These are phyloP conservation scores for Campoplex nolae DNA, from an alignment of 2,888 invertebrate genomes.

Conservation along the genomic window DNA sequence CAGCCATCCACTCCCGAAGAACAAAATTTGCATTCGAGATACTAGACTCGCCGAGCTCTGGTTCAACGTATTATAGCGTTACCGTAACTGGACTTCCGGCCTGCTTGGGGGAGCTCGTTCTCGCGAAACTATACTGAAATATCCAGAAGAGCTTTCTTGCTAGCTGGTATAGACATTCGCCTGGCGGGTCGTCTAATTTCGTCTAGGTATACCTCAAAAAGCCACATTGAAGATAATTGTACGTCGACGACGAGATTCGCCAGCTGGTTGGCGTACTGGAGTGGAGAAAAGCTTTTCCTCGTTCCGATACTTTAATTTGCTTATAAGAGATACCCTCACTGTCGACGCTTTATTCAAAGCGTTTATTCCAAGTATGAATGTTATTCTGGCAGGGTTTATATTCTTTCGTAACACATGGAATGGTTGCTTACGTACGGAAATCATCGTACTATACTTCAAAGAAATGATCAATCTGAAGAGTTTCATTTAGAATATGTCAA, in stretches of 20 bases:
- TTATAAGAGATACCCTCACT: not conserved
- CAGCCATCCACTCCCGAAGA: constrained; percentile 68
- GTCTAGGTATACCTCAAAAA: constrained; percentile 32
- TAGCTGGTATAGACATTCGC: constrained; percentile 68
- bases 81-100: constrained; percentile 61
- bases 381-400: not conserved
- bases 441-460: not conserved
- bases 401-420: not conserved
- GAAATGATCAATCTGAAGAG: not conserved
- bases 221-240: constrained; percentile 59
- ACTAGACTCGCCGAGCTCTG: constrained; percentile 59
- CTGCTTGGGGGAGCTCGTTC: constrained; percentile 29
- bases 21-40: constrained; percentile 72
- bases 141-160: constrained; percentile 62
- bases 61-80: constrained; percentile 60
- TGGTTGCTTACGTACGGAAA: not conserved
- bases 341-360: not conserved
- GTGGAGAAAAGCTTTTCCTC: constrained; percentile 45
- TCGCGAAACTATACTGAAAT: constrained; percentile 42
- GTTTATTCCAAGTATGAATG: not conserved
- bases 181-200: constrained; percentile 54
- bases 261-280: constrained; percentile 10
- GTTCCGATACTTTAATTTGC: constrained; percentile 40
- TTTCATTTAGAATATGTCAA: not conserved
- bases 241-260: constrained; percentile 52